Percentiles rank a stretch among this genome's conserved stretches.
phyloP scores from a whole-genome alignment of 2,797 vertebrate genomes.

The Hydrolagus colliei region DNA sequence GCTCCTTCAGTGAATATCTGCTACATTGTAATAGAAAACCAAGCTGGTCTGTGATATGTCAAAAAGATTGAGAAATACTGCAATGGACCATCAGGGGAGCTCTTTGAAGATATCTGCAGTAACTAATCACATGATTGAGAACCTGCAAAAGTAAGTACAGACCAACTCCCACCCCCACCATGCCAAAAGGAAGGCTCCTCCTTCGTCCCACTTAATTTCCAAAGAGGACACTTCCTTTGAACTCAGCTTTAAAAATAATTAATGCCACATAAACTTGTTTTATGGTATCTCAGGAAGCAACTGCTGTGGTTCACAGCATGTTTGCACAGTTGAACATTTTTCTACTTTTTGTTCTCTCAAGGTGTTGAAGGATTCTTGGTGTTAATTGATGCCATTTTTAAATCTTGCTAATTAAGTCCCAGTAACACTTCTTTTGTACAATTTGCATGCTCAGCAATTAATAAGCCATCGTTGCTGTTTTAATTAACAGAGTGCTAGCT shows the following conservation, averaged over 20 bases:
- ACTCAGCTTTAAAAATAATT: constrained; percentile 6
- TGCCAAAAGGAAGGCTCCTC: no score
- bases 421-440: constrained; percentile 59
- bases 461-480: constrained; percentile 64
- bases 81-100: no score
- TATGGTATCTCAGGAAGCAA: constrained; percentile 23
- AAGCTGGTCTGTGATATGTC: no score
- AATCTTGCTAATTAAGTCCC: constrained; percentile 71
- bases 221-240: neutral
- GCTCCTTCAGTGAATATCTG: no score
- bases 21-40: no score
- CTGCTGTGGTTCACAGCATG: constrained; percentile 27
- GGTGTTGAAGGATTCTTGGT: constrained; percentile 25
- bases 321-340: constrained; percentile 26
- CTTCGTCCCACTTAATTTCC: neutral
- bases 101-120: neutral
- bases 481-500: constrained; percentile 58
- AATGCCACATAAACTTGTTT: neutral
- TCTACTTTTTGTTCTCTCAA: constrained; percentile 23
- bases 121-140: neutral
- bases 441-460: constrained; percentile 60
- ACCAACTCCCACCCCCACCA: no score
- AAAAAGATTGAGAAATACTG: no score
- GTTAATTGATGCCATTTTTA: constrained; percentile 75
- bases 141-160: no score